Evolutionary conservation across 92 coral and sea anemone genomes (phyloP), one percentile per base, ranked within the genome.

Genomic region (Epizoanthus stellaris): DNA sequence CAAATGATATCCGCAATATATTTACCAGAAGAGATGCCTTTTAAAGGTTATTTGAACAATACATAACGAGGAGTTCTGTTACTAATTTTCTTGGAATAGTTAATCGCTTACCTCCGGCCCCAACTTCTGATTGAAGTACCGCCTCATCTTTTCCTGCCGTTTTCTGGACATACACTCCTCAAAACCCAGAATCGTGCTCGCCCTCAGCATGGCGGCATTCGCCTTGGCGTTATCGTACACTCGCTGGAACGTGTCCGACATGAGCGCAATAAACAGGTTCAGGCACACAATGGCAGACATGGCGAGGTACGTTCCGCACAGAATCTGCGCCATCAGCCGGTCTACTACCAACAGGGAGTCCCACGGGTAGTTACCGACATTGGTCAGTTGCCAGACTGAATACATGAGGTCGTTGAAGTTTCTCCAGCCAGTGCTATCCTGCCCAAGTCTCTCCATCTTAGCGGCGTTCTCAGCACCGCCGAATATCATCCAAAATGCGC

Each of bases 181-280:
- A 79, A 97, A 83, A 13, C 88, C 76, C 16, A 94, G 88, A 39
- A 97, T 95, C 0, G 94, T 88, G 70, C 91, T 95, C 0, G 99
- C 99, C n/a, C 98, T 93, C 85, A 93, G 98, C 99, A 97, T 97
- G 67, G 94, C 97, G 4, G 99, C 94, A 75, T 97, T 97, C 0
- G 99, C 99, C 58, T 91, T 95, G 34, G 99, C 99, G 88, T 97
- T 97, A 68, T 97, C 99, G 68, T 97, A 95, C 19, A 97, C 99
- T 39, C 99, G 94, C 90, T 97, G 99, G 77, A 97, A 97, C 71
- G 99, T 97, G 89, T 97, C 99, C 59, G 99, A 97, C 99, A 97
- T 94, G 13, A 97, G 94, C 4, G 99, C 99, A 43, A 97, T 97
- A 81, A 97, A 97, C 79, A 97, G 89, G 68, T 97, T 97, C 67